Conservation (phyloP, 2,888 invertebrate species). For the Volucella inflata region DNA sequence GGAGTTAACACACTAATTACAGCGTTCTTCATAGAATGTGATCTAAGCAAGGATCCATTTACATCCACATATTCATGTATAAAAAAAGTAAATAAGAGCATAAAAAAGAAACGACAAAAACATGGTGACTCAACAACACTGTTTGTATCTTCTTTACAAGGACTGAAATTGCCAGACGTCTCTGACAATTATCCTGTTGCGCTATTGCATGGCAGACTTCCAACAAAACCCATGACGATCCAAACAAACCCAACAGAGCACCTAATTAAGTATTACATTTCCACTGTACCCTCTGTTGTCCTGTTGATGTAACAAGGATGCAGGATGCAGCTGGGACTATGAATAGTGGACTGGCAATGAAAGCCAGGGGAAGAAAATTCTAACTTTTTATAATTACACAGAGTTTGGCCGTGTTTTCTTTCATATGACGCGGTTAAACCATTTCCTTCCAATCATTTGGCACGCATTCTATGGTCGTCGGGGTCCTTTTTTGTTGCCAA, state of each 20-base stretch:
- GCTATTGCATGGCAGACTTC: slow-evolving; percentile 2
- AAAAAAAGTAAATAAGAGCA: slow-evolving; percentile 4
- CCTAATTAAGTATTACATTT: slow-evolving; percentile 70
- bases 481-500: neutral
- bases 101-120: slow-evolving; percentile 55
- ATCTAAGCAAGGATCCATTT: too few species aligned
- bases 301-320: slow-evolving; percentile 20
- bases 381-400: slow-evolving; percentile 6
- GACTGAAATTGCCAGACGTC: slow-evolving; percentile 23
- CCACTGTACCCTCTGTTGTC: slow-evolving; percentile 12
- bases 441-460: neutral
- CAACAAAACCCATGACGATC: too few species aligned
- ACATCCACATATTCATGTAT: slow-evolving; percentile 3
- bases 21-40: neutral
- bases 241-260: slow-evolving; percentile 39
- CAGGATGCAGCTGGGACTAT: neutral
- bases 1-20: slow-evolving; percentile 54
- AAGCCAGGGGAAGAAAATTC: slow-evolving; percentile 12
- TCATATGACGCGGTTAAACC: neutral
- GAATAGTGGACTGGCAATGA: slow-evolving; percentile 9
- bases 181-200: slow-evolving; percentile 41
- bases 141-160: slow-evolving; percentile 28
- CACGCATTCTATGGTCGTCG: slow-evolving; percentile 5
- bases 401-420: too few species aligned
- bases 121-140: slow-evolving; percentile 2